A percentile compares a stretch with the other conserved stretches of the same genome.
phyloP scores from a whole-genome alignment of 2,888 invertebrate species.

The Erebia ligea region DNA sequence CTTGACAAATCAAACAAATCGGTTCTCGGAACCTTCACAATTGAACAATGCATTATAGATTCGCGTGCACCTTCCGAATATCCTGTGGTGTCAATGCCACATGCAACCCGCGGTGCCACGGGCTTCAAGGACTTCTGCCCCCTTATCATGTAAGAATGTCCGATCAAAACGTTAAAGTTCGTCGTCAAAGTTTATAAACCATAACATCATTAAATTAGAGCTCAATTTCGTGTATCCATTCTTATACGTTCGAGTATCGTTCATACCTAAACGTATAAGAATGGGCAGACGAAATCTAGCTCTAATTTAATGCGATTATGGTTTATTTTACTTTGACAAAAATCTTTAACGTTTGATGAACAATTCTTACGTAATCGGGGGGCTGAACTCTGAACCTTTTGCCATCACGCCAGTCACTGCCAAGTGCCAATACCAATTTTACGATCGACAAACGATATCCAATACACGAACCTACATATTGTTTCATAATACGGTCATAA shows the following conservation, averaged over 20 bases:
- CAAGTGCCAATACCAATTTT: conserved; percentile 52
- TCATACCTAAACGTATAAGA: too few species aligned
- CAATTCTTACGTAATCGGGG: too few species aligned
- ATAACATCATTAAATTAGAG: too few species aligned
- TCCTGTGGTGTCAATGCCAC: conserved; percentile 39
- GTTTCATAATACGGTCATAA: background rate
- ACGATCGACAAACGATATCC: conserved; percentile 37
- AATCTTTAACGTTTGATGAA: too few species aligned
- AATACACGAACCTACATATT: conserved; percentile 22
- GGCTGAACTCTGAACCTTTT: conserved; percentile 39
- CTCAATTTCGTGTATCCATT: too few species aligned
- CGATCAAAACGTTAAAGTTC: too few species aligned
- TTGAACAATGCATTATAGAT: conserved; percentile 52
- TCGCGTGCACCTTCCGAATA: conserved; percentile 57
- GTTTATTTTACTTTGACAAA: too few species aligned
- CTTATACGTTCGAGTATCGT: too few species aligned
- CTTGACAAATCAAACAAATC: conserved; percentile 15
- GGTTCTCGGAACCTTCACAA: conserved; percentile 28
- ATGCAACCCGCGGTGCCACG: conserved; percentile 43
- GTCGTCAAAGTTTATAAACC: too few species aligned
- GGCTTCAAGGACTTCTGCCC: conserved; percentile 49
- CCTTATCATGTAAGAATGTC: too few species aligned
- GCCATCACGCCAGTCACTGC: conserved; percentile 50
- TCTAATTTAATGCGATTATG: too few species aligned
- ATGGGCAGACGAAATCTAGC: too few species aligned